Percentiles rank a stretch among this genome's conserved stretches.
Evolutionary conservation across 1,140 invertebrate species (phyloP).

Genomic region (Acromyrmex echinatior): DNA sequence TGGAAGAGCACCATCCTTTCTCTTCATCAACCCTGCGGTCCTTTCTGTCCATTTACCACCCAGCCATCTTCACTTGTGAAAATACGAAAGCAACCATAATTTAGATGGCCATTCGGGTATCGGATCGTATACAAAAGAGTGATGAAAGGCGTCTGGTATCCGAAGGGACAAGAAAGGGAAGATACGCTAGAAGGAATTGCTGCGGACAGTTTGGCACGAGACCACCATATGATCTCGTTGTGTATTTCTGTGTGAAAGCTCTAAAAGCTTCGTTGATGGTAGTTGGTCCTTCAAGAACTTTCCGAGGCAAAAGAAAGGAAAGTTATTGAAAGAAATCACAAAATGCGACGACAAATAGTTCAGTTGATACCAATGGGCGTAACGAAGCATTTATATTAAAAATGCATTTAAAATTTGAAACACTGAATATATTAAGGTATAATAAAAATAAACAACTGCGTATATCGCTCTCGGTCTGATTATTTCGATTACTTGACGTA

Average conservation of each 20-base stretch:
- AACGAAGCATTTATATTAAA: neutral
- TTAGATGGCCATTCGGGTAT: slow-evolving; percentile 65
- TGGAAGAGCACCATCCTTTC: slow-evolving; percentile 63
- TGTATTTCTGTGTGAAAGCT: slow-evolving; percentile 46
- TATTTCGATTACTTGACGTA: slow-evolving; percentile 13
- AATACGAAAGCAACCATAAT: slow-evolving; percentile 60
- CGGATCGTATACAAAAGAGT: slow-evolving; percentile 52
- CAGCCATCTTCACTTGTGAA: slow-evolving; percentile 61
- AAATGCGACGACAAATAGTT: slow-evolving; percentile 27
- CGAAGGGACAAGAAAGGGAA: slow-evolving; percentile 25
- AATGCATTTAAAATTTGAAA: neutral
- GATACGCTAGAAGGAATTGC: slow-evolving; percentile 16
- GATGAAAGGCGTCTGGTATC: slow-evolving; percentile 47
- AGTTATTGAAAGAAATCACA: slow-evolving; percentile 47
- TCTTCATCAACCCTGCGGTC: slow-evolving; percentile 46
- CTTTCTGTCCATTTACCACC: slow-evolving; percentile 57
- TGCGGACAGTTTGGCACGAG: slow-evolving; percentile 64
- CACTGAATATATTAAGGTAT: neutral
- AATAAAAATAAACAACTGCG: neutral
- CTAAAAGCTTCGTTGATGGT: slow-evolving; percentile 62
- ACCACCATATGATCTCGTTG: slow-evolving; percentile 64
- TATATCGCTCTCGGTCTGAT: neutral
- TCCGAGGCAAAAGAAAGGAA: neutral
- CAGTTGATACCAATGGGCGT: slow-evolving; percentile 8
- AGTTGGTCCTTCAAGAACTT: slow-evolving; percentile 46